phyloP scores from a whole-genome alignment of 2,113 vertebrate species.

The Hyperoodon ampullatus region DNA sequence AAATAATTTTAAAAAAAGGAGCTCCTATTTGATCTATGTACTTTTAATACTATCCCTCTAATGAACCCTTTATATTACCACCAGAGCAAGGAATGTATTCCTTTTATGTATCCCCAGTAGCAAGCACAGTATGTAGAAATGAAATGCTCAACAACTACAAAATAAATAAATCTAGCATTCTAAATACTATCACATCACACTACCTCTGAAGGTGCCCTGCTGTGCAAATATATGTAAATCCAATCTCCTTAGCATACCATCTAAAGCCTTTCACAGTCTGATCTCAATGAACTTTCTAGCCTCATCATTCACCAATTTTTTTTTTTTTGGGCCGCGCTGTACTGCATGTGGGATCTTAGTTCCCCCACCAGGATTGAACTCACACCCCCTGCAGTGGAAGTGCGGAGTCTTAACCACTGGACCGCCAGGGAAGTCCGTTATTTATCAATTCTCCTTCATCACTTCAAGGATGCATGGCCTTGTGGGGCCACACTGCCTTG shows the following conservation, averaged over 20 bases:
- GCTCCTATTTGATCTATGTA: not conserved
- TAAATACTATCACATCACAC: not conserved
- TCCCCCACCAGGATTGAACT: not conserved
- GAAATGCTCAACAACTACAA: not conserved
- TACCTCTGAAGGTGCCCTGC: not conserved
- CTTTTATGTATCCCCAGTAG: not conserved
- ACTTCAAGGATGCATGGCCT: not conserved
- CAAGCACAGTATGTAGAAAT: not conserved
- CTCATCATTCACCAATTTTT: not conserved
- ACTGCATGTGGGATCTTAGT: not conserved
- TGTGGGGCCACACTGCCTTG: not conserved
- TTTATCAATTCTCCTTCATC: not conserved
- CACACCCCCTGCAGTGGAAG: not conserved
- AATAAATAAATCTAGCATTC: constrained; percentile 12
- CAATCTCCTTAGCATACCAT: not conserved
- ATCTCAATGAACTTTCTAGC: not conserved
- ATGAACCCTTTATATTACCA: not conserved
- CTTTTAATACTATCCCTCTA: not conserved
- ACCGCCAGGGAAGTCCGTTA: not conserved
- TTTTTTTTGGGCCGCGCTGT: not conserved
- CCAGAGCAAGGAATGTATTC: not conserved
- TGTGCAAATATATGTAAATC: not conserved
- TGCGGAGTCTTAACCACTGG: not conserved
- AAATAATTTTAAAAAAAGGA: not conserved
- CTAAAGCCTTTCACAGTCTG: not conserved